Conservation (phyloP, 2,113 vertebrate species). For the Protobothrops mucrosquamatus region DNA sequence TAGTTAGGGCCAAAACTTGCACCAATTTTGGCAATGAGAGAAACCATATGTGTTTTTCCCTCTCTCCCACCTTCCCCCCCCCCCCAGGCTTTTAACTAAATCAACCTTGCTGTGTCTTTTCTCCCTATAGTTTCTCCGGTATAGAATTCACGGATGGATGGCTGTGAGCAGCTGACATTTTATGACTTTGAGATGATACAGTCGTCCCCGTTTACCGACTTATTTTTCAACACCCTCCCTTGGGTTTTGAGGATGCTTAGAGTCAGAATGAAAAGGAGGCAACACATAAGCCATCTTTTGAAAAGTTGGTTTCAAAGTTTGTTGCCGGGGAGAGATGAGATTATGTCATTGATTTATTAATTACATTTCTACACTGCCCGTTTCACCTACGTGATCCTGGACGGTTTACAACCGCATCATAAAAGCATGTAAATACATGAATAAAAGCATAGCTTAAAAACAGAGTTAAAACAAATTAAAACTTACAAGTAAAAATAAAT, state of each 20-base stretch:
- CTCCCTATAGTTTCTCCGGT: background rate
- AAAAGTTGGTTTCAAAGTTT: background rate
- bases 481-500: background rate
- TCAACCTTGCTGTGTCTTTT: background rate
- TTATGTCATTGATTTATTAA: background rate
- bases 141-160: background rate
- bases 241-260: background rate
- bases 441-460: background rate
- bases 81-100: background rate
- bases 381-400: background rate
- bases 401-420: background rate
- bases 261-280: background rate
- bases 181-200: background rate
- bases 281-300: background rate
- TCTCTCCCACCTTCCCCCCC: too few relatives aligned
- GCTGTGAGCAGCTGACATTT: background rate
- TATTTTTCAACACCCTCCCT: background rate
- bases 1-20: background rate
- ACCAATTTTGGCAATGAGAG: background rate
- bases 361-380: background rate
- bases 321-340: background rate
- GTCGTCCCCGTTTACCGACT: background rate
- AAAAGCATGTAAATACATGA: background rate
- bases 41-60: background rate
- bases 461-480: background rate